A percentile compares a stretch with the other conserved stretches of the same genome.
Conservation (phyloP, 2,113 vertebrate species). For the Callipepla californica region DNA sequence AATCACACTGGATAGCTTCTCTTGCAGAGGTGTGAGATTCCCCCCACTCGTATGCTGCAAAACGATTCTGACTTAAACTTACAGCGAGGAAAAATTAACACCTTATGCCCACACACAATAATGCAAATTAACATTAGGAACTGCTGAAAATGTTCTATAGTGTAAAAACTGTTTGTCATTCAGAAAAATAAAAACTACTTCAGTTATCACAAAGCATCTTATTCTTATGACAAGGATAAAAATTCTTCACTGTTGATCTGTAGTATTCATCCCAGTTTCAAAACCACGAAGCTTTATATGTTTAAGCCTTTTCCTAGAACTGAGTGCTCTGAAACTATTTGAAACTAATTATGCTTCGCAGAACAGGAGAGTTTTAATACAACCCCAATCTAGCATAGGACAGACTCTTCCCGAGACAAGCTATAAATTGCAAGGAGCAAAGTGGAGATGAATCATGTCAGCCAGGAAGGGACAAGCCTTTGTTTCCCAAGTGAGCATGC, state of each 20-base stretch:
- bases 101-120: neutral
- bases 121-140: neutral
- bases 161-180: neutral
- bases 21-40: constrained; percentile 43
- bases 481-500: fast-evolving
- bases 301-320: neutral
- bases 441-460: neutral
- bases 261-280: constrained; percentile 32
- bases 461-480: fast-evolving
- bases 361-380: neutral
- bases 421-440: neutral
- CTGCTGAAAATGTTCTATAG: neutral
- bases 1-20: constrained; percentile 34
- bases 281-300: neutral
- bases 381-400: neutral
- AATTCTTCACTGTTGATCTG: constrained; percentile 24
- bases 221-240: constrained; percentile 23
- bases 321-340: neutral
- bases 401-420: neutral
- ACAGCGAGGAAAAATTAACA: neutral
- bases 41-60: neutral
- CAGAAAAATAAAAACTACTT: neutral
- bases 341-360: neutral
- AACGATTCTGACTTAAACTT: constrained; percentile 29
- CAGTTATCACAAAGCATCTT: neutral